phyloP scores from a whole-genome alignment of 2,797 vertebrate genomes.

The Eremophila alpestris region DNA sequence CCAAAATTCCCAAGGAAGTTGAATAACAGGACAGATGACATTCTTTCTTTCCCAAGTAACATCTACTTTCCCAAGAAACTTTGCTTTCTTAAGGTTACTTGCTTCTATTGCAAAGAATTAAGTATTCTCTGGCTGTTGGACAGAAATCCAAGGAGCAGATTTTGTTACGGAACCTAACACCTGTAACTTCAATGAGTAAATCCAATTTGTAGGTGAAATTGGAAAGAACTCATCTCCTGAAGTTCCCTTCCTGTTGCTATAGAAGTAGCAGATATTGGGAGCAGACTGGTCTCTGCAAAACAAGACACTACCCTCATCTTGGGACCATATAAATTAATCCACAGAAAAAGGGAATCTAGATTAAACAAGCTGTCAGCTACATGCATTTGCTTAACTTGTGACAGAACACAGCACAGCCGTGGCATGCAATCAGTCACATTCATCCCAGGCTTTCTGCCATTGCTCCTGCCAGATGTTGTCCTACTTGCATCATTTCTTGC shows the following conservation, averaged over 20 bases:
- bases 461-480: not conserved
- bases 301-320: not conserved
- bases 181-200: slow-evolving; percentile 8
- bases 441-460: not conserved
- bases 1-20: not conserved
- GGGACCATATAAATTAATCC: not conserved
- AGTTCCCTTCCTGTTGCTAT: not conserved
- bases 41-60: not conserved
- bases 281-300: not conserved
- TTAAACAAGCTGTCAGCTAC: not conserved
- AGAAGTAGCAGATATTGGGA: not conserved
- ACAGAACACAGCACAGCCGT: not conserved
- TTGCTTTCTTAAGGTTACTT: not conserved
- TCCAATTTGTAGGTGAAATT: slow-evolving; percentile 15
- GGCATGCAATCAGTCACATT: not conserved
- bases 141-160: not conserved
- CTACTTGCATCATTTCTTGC: not conserved
- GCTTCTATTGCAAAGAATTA: not conserved
- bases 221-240: slow-evolving; percentile 18
- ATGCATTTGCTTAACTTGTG: not conserved
- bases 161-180: not conserved
- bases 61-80: not conserved
- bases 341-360: not conserved
- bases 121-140: not conserved
- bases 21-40: not conserved